A percentile compares a stretch with the other conserved stretches of the same genome.
These are phyloP conservation scores for Liodrosophila aerea DNA, from an alignment of 2,888 invertebrate species.

Conservation along the genomic window DNA sequence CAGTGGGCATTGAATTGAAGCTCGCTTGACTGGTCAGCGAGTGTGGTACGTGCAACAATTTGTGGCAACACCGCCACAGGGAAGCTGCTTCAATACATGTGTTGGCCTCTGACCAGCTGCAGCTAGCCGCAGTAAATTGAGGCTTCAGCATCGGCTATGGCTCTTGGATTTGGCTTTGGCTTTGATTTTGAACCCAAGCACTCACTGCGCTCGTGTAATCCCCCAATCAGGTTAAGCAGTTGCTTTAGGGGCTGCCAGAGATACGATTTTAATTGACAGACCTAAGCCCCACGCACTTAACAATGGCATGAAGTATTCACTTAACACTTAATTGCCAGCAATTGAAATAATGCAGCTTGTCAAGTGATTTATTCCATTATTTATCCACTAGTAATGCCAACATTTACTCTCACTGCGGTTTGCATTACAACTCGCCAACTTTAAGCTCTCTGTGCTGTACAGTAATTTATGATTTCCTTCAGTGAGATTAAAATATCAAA, in stretches of 20 bases:
- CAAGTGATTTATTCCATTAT: conserved; percentile 39
- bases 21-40: conserved; percentile 43
- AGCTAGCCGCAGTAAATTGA: conserved; percentile 6
- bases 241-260: conserved; percentile 12
- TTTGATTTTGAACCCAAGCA: conserved; percentile 1
- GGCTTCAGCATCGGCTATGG: not conserved
- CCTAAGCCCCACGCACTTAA: conserved; percentile 35
- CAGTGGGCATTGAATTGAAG: conserved; percentile 28
- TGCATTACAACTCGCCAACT: conserved; percentile 24
- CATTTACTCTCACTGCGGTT: conserved; percentile 33
- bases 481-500: conserved; percentile 70
- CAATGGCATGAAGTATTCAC: conserved; percentile 17
- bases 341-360: conserved; percentile 48
- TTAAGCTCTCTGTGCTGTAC: not conserved
- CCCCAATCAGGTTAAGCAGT: conserved; percentile 34
- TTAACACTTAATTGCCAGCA: conserved; percentile 47
- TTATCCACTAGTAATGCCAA: not conserved
- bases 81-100: conserved; percentile 15
- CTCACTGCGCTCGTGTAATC: conserved; percentile 10
- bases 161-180: conserved; percentile 2
- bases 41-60: conserved; percentile 62
- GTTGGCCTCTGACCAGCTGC: conserved; percentile 26
- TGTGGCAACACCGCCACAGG: conserved; percentile 63
- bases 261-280: conserved; percentile 25
- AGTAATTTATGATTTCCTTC: conserved; percentile 72